Evolutionary conservation across 2,113 vertebrate genomes (phyloP), one percentile per base, ranked within the genome.

Genomic region (Psophia crepitans): DNA sequence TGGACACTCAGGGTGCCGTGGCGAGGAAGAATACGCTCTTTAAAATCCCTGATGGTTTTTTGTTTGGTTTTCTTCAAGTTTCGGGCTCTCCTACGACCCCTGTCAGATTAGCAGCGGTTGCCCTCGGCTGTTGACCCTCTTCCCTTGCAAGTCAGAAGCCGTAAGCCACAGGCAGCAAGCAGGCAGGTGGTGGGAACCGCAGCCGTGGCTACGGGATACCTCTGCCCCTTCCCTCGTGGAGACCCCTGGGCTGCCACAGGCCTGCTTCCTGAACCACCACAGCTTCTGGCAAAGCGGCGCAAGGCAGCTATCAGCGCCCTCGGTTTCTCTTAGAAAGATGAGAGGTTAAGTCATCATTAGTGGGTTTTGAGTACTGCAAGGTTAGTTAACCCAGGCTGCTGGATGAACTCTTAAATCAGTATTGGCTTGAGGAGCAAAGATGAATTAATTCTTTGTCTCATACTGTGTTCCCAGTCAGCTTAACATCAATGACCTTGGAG

Each of bases 401-500:
- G 37, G 68, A 24, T 53, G 57, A 84, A 93, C 53, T 79, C 93
- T 75, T 57, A 43, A 74, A 48, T 27, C 56, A 5, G 35, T 32
- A 57, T 33, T 49, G 51, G 68, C 78, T 76, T 74, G 84, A 93
- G 73, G 87, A 89, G 44, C 83, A 93, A 69, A 93, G 58, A 93
- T 81, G 87, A 91, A 85, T 84, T 89, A 78, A 77, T 94, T 84
- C 81, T 87, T 92, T 95, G 81, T 79, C 73, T 94, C 49, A 5
- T 41, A 24, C 48, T 33, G 37, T 63, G 79, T 93, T 91, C 89
- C 81, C 57, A 73, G 65, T 66, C 89, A 95, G 58, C 43, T 87
- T 92, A 95, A 94, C 86, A 33, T 65, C 64, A 73, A 18, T 93
- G 97, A 97, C 94, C 97, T 97, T 97, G 97, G 85, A 94, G 64